Evolutionary conservation across 2,888 invertebrate genomes (phyloP), one percentile per base, ranked within the genome.

Genomic region (Unio delphinus): DNA sequence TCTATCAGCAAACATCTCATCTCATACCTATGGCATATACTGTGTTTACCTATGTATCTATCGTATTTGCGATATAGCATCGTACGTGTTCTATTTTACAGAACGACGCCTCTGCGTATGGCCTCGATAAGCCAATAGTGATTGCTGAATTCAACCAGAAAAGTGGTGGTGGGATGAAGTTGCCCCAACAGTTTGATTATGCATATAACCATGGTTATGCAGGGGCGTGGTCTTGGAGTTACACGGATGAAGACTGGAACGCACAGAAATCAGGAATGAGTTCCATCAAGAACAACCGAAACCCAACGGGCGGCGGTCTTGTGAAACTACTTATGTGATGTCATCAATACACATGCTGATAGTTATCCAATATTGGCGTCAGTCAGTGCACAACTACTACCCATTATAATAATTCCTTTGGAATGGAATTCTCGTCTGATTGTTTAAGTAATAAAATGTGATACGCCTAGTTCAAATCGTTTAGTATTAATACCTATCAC

Each of bases 221-320:
- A 3, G 80, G 80, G 1, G 79, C 75, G 15, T 81, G 79, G 80
- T 72, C 73, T 62, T 81, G 80, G 80, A 72, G 73, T n/a, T 68
- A 72, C 26, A 64, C 67, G 7, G 77, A 77, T 45, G 72, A 60
- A 6, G 65, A 45, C 30, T 65, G 73, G 57, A 55, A 57, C 57
- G 57, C 62, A 15, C 74, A 71, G 55, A 57, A 67, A 17, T 57
- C 66, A 17, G 77, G 77, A n/a, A 64, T 77, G 67, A 57, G 59
- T 23, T 70, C 72, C 6, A 60, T 72, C 18, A 68, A 45, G 15
- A 60, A 64, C 28, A 57, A 57, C 18, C 64, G 68, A 55, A 65
- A 73, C 28, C 68, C 61, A 4, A 26, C 20, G 2, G 57, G 64
- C 6, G 71, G 74, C 0, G 74, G 74, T 23, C 63, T 45, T 58